Evolutionary conservation across 2,888 invertebrate species (phyloP).

Genomic region (Metallyticus violacea): DNA sequence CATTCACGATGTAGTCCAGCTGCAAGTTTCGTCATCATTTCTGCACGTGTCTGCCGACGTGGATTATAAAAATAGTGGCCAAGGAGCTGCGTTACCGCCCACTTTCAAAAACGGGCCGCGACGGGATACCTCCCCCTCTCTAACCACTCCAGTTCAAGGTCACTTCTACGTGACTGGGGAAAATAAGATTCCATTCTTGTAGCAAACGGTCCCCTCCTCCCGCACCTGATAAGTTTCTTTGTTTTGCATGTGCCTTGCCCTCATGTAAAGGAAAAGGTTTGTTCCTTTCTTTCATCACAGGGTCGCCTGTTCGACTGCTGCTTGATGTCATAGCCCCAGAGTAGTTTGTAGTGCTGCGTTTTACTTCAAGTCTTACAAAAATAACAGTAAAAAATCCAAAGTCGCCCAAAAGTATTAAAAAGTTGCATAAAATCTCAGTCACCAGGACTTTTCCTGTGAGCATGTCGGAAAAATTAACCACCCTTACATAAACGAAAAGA

Average conservation of each 20-base stretch:
- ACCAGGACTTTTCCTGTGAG: too few species aligned
- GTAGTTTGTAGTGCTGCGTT: too few species aligned
- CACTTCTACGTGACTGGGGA: background rate
- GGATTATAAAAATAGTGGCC: background rate
- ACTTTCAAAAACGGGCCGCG: background rate
- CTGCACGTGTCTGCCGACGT: constrained; percentile 11
- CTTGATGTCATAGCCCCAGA: too few species aligned
- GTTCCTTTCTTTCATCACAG: background rate
- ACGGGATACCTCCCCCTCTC: too few species aligned
- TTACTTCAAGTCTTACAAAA: too few species aligned
- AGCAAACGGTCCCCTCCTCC: background rate
- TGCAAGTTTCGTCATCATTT: background rate
- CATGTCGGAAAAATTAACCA: too few species aligned
- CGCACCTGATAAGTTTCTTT: background rate
- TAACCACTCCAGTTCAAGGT: background rate
- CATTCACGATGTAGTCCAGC: too few species aligned
- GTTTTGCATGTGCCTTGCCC: background rate
- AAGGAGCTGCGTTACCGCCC: background rate
- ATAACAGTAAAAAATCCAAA: too few species aligned
- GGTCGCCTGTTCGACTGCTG: background rate
- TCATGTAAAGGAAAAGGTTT: background rate
- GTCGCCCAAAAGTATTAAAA: too few species aligned
- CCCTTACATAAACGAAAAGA: too few species aligned
- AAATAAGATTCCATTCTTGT: background rate
- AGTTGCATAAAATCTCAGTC: too few species aligned